Evolutionary conservation across 2,113 vertebrate species (phyloP), one percentile per base, ranked within the genome.

Genomic region (Lasiurus cinereus): DNA sequence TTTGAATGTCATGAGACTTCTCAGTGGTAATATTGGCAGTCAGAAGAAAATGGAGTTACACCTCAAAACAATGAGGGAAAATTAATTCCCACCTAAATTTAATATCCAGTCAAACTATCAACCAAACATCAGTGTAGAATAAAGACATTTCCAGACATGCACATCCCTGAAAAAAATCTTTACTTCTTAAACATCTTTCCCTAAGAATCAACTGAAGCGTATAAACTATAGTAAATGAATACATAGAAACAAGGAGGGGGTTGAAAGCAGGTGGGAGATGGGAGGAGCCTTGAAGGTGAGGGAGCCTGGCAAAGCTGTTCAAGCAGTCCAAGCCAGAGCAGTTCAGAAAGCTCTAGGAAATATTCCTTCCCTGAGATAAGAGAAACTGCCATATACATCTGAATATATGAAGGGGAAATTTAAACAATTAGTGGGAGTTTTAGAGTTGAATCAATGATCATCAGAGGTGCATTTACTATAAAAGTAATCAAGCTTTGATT

Each of bases 51-150:
- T 19, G 33, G n/a, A 92, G 7, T 13, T 13, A 80, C 54, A 11
- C 62, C 79, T 91, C 73, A 84, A 76, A 93, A 74, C 46, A 39
- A 66, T 69, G 33, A 90, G 64, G 19, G 36, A 76, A 80, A 86
- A 74, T 48, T 66, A 62, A 48, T 88, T 78, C n/a, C 52, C 59
- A 59, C 9, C 9, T 78, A 86, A 83, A 73, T 92, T 78, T 15
- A 78, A 69, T 62, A 66, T 69, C 48, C 48, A 83, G 48, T 6
- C 46, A 31, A 91, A 67, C 69, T 74, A 76, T 64, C 87, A 73
- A 85, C 29, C 43, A 80, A 59, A 64, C 43, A 18, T 70, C 59
- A 77, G 24, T 21, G 5, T 6, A 77, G 8, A 74, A 54, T 59
- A 33, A 52, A 84, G 10, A n/a, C n/a, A 43, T n/a, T 86, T 70